Conservation (phyloP, 2,797 vertebrate species). For the Cryptoblepharus egeriae region DNA sequence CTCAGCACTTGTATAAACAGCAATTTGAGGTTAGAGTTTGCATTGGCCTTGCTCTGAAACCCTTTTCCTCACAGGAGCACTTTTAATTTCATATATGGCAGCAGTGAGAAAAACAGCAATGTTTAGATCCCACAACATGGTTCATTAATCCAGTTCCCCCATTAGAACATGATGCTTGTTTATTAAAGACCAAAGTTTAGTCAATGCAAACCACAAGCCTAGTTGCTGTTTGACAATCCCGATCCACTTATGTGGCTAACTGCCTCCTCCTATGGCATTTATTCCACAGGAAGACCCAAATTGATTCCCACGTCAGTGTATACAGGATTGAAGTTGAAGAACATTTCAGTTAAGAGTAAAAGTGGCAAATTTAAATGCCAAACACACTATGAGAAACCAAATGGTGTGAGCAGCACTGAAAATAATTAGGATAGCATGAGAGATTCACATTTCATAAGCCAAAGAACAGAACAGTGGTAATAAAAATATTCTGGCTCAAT, state of each 20-base stretch:
- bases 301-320: not conserved
- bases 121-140: not conserved
- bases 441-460: not conserved
- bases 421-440: not conserved
- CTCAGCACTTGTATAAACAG: not conserved
- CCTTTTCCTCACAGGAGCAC: not conserved
- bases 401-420: not conserved
- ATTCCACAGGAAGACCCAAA: not conserved
- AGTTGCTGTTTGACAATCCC: not conserved
- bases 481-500: not conserved
- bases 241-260: not conserved
- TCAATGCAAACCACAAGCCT: constrained; percentile 8
- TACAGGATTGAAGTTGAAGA: not conserved
- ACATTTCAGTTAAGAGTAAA: not conserved
- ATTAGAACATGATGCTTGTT: not conserved
- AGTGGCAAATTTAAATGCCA: not conserved
- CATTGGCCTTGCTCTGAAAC: not conserved
- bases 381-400: not conserved
- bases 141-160: not conserved
- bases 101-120: not conserved
- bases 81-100: not conserved
- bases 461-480: not conserved
- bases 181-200: not conserved
- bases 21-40: constrained; percentile 33
- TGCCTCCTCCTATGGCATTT: not conserved